Evolutionary conservation across 2,888 invertebrate species (phyloP).

Genomic region (Pachydiplax longipennis): DNA sequence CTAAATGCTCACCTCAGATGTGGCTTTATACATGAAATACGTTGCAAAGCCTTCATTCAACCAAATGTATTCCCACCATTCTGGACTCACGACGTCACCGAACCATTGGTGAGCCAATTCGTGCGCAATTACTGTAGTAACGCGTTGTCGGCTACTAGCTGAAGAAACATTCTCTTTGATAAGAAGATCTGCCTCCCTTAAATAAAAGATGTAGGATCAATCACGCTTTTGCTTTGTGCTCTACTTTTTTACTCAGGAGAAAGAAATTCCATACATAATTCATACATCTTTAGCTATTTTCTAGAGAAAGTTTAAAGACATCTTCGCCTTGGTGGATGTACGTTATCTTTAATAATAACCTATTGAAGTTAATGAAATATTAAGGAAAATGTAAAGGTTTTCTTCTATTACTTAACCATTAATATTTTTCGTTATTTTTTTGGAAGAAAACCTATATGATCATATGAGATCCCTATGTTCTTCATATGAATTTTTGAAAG

Average conservation of each 20-base stretch:
- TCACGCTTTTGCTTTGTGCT: not conserved
- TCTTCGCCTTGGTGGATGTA: not conserved
- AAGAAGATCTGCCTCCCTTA: slow-evolving; percentile 68
- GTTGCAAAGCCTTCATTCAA: slow-evolving; percentile 47
- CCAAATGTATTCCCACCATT: slow-evolving; percentile 54
- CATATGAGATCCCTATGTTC: too few relatives aligned
- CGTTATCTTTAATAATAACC: too few relatives aligned
- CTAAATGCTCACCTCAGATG: not conserved
- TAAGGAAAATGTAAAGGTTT: too few relatives aligned
- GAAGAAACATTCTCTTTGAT: slow-evolving; percentile 61
- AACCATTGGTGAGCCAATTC: slow-evolving; percentile 54
- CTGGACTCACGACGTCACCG: slow-evolving; percentile 59
- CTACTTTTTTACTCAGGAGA: not conserved
- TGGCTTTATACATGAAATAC: slow-evolving; percentile 13
- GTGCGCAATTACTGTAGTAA: slow-evolving; percentile 20
- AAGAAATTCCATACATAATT: not conserved
- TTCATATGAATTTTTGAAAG: too few relatives aligned
- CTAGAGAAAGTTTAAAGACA: not conserved
- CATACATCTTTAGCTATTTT: not conserved
- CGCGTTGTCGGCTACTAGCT: slow-evolving; percentile 57
- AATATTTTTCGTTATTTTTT: too few relatives aligned
- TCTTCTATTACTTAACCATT: too few relatives aligned
- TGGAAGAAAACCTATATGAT: too few relatives aligned
- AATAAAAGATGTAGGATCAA: not conserved
- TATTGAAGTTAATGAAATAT: too few relatives aligned